These are phyloP conservation scores for Vimba vimba DNA, from an alignment of 2,113 vertebrate species.

Conservation along the genomic window DNA sequence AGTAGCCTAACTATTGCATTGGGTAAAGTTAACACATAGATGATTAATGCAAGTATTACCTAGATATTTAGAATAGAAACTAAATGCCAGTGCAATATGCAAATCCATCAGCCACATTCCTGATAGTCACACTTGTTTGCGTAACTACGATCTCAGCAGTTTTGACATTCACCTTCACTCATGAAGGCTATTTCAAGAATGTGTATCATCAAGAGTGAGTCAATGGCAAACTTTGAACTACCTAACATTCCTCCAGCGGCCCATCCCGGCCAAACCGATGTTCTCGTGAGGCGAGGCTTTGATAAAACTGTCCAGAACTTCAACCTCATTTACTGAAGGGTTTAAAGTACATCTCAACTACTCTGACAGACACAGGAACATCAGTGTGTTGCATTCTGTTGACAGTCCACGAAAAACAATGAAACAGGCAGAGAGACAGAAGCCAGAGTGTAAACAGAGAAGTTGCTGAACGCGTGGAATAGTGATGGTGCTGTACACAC, in stretches of 20 bases:
- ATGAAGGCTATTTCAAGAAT: conserved; percentile 6
- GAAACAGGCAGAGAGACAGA: neutral
- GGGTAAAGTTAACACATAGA: neutral
- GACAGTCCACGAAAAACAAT: neutral
- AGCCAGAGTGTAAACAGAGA: neutral
- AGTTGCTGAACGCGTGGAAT: neutral
- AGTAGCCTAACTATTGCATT: neutral
- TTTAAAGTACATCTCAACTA: neutral
- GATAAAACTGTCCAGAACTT: conserved; percentile 19
- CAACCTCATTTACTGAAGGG: neutral
- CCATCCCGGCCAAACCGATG: neutral
- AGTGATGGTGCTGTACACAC: neutral
- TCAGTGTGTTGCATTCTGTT: neutral
- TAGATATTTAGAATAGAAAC: neutral
- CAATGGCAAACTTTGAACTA: conserved; percentile 18
- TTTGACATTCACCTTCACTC: neutral
- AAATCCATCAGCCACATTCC: conserved; percentile 8
- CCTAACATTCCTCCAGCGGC: neutral
- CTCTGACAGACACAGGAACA: neutral
- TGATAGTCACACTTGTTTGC: neutral
- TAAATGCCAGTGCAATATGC: neutral
- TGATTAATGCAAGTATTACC: neutral
- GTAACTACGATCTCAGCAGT: neutral
- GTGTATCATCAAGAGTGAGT: neutral
- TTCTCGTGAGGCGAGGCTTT: neutral